Conservation (phyloP, 1,140 invertebrate species). For the Drosophila asahinai region DNA sequence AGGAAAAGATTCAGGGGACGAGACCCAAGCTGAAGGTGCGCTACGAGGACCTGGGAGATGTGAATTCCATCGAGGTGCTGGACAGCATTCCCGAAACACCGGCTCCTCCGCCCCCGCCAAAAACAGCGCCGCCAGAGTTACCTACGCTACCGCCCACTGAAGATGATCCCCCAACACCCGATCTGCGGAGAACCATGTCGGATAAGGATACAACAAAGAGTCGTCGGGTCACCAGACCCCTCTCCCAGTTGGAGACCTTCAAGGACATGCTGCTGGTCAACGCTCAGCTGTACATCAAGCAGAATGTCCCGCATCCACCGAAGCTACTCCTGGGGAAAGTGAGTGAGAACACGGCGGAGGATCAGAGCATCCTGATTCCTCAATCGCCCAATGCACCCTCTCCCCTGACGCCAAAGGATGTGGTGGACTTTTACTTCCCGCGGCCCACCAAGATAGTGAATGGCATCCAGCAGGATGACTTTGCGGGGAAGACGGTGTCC, state of each 20-base stretch:
- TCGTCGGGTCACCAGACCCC: slow-evolving; percentile 51
- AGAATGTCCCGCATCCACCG: slow-evolving; percentile 77
- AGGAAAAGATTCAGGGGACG: slow-evolving; percentile 67
- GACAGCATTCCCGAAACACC: slow-evolving; percentile 73
- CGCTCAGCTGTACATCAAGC: slow-evolving; percentile 79
- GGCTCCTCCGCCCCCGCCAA: slow-evolving; percentile 65
- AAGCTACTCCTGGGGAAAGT: slow-evolving; percentile 65
- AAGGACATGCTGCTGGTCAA: slow-evolving; percentile 83
- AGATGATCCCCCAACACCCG: slow-evolving; percentile 40
- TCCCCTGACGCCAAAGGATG: slow-evolving; percentile 72
- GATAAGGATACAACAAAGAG: slow-evolving; percentile 47
- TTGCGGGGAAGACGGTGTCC: slow-evolving; percentile 88
- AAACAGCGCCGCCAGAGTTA: slow-evolving; percentile 55
- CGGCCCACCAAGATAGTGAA: slow-evolving; percentile 84
- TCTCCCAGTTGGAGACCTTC: slow-evolving; percentile 77
- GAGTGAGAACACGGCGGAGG: slow-evolving; percentile 44
- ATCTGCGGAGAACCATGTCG: slow-evolving; percentile 65
- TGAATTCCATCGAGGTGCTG: slow-evolving; percentile 64
- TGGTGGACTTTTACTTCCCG: slow-evolving; percentile 83
- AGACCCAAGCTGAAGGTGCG: slow-evolving; percentile 44
- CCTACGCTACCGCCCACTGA: slow-evolving; percentile 32
- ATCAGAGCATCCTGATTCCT: slow-evolving; percentile 41
- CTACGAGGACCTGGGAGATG: slow-evolving; percentile 29
- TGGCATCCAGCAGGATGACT: slow-evolving; percentile 89
- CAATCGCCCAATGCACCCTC: slow-evolving; percentile 25